Conservation (phyloP, 1,140 invertebrate genomes). For the Agrilus planipennis region DNA sequence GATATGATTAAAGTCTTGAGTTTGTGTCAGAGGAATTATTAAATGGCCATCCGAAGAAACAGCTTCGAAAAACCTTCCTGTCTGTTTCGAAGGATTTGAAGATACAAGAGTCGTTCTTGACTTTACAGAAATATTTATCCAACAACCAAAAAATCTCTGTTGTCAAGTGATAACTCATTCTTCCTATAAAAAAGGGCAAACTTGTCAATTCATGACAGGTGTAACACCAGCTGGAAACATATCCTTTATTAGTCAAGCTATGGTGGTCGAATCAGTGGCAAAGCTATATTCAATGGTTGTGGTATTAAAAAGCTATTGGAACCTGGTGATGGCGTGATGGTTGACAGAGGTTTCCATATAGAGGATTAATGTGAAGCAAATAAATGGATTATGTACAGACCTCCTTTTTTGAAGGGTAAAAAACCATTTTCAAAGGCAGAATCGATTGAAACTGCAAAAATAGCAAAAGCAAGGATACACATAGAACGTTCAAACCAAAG, state of each 20-base stretch:
- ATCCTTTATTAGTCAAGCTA: conserved; percentile 1
- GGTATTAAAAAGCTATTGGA: background rate
- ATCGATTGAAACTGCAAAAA: background rate
- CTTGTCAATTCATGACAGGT: conserved; percentile 4
- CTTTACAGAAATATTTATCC: conserved; percentile 1
- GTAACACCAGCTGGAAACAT: conserved; percentile 4
- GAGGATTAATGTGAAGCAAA: conserved; percentile 10
- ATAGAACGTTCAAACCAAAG: conserved; percentile 1
- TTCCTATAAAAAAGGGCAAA: conserved; percentile 8
- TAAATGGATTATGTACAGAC: conserved; percentile 11
- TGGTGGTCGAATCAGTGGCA: conserved; percentile 5
- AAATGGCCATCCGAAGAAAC: background rate
- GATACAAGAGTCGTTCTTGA: background rate
- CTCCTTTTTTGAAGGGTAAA: conserved; percentile 14
- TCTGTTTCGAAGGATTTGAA: background rate
- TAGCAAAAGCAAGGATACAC: conserved; percentile 2
- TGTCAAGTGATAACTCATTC: conserved; percentile 7
- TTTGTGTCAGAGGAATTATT: background rate
- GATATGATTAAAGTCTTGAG: no score
- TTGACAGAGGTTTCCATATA: conserved; percentile 16
- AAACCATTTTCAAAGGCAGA: conserved; percentile 9
- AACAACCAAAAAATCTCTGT: conserved; percentile 2
- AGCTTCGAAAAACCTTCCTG: background rate
- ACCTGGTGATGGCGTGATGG: conserved; percentile 8
- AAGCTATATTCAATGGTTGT: conserved; percentile 2